Base-by-base conservation (phyloP, 2,888 invertebrate genomes). In the Pyrochroa serraticornis region DNA sequence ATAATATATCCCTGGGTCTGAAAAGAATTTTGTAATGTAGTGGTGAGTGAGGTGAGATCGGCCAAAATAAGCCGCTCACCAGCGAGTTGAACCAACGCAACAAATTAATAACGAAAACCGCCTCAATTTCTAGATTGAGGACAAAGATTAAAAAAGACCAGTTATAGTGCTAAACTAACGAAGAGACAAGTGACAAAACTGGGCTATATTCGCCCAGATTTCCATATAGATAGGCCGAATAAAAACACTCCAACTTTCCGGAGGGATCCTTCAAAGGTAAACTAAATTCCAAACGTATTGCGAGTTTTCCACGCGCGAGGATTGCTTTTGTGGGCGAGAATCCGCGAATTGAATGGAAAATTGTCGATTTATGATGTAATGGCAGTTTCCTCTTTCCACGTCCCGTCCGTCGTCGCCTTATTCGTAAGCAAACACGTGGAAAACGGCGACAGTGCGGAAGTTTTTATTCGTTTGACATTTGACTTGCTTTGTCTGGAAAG, bases 291-390 rank as follows among this genome's bases (percentile, higher is more conserved):
- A 63, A 67, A 67, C 67, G 65, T 70, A 70, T 72, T 70, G 71
- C 65, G 62, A 66, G 67, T 68, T 71, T 65, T 69, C 68, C 69
- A 67, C 64, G 64, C 67, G 65, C 64, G 62, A 69, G 63, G 65
- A 71, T 68, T 68, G 67, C 67, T 65, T 74, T 73, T 70, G 71
- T 70, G 66, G 64, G 65, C 66, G 66, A 67, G 64, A 71, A 69
- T 66, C 64, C 63, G 67, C 65, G 71, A 73, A 74, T 71, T 71
- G 72, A 71, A 72, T 71, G 71, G 71, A 73, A 74, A 75, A 73
- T 73, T 74, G 72, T 71, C 72, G 72, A 72, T 73, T 73, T 75
- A 70, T 72, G 70, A 70, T 71, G 67, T 71, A 71, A 72, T 70
- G 64, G 68, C 60, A 61, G 60, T 52, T 65, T 61, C 37, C 57